Base-by-base conservation (phyloP, 2,113 vertebrate genomes). In the Numenius arquata region DNA sequence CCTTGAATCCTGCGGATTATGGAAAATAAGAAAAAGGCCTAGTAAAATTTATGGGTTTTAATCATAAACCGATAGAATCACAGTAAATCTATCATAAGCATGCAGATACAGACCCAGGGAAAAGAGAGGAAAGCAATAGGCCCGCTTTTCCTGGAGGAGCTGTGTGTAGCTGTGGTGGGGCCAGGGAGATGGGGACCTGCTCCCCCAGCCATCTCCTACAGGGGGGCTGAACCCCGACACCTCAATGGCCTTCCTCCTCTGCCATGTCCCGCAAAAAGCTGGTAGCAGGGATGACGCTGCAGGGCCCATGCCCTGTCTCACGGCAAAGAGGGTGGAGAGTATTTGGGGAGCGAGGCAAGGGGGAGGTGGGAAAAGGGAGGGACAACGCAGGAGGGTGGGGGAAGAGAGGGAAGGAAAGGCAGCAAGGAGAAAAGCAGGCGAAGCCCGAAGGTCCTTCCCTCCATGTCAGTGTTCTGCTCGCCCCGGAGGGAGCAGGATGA, bases 11-110 rank as follows among this genome's bases (percentile, higher is more conserved):
- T 65, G 80, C 6, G 10, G 92, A 96, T 96, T 95, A 95, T 82
- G 75, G 74, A 95, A 92, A 96, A 94, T 85, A 84, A 94, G 82
- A 93, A 95, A 94, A 93, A 93, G 71, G 20, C 89, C 91, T 82
- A 90, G 85, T 92, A 93, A 96, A 96, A 97, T 95, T 92, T 95
- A 96, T 95, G 88, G 36, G 23, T 82, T 97, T 97, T 97, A 97
- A 97, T 97, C 93, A 97, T 72, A 90, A 94, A 93, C 66, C 5
- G 14, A 93, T 84, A 65, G 92, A 94, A 94, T 96, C 70, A 66
- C 88, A 52, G 90, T 88, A 95, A 96, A 97, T 97, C 94, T 82
- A 63, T 94, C 89, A 85, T 71, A 73, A 83, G 67, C 72, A 73
- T 70, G 81, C 78, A 77, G 92, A 91, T 88, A 59, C 1, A 9